Evolutionary conservation across 2,888 invertebrate species (phyloP), one percentile per base, ranked within the genome.

Genomic region (Nephrocerus scutellatus): DNA sequence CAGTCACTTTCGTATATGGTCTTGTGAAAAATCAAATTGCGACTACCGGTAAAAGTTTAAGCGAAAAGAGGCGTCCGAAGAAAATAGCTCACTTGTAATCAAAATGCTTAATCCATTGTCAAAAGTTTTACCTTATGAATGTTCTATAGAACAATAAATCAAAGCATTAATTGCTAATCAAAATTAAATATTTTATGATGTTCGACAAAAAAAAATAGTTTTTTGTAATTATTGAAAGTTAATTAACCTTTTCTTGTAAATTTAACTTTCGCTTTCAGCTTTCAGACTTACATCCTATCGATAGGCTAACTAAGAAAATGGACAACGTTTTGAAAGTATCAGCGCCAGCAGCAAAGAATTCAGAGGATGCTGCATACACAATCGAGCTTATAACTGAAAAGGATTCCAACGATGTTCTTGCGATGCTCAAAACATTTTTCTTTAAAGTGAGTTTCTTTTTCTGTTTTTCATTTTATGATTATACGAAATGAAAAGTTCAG

Each of bases 351-450:
- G 8, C 30, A 12, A 20, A 9, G 19, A 12, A 30, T 2, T 32
- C 34, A 30, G 36, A 35, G 8, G 44, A 55, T 36, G 56, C 61
- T 32, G 52, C 63, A 36, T 66, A 62, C 29, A 66, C 62, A 28
- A 61, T 74, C 28, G 67, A 68, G 28, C 55, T 65, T 2, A 55
- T 75, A 7, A 54, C 52, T 23, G 64, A 69, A 13, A 67, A 72
- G 35, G 80, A 80, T 53, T 61, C 63, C 2, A 71, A 72, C 3
- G 69, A 63, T 28, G 71, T 80, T 12, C 66, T 80, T 43, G 60
- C 66, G 22, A 74, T 81, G 55, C 65, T 81, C 2, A 72, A 72
- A 52, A 67, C 64, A 59, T 80, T 72, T 64, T 77, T 77, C 62
- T 76, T 76, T 53, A 71, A 72, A 48, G 76, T 67, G 49, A 52